phyloP scores from a whole-genome alignment of 1,140 invertebrate genomes.

The Heliconius melpomene region DNA sequence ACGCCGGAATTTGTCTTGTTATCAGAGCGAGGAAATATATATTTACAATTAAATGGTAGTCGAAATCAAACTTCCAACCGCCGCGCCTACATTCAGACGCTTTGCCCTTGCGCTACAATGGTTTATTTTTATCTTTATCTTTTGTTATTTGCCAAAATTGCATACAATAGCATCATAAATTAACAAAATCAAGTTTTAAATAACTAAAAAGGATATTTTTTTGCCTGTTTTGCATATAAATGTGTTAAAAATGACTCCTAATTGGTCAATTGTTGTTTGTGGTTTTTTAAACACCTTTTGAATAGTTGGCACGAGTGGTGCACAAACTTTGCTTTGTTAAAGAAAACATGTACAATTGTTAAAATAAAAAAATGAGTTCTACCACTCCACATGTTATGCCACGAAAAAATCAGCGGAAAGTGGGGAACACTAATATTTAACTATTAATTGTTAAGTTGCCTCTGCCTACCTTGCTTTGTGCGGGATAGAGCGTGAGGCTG shows the following conservation, averaged over 20 bases:
- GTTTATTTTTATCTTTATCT: not conserved
- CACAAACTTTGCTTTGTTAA: constrained; percentile 15
- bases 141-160: not conserved
- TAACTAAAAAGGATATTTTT: constrained; percentile 1
- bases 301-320: constrained; percentile 2
- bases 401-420: too few relatives aligned
- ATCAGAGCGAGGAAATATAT: too few relatives aligned
- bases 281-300: constrained; percentile 10
- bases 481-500: too few relatives aligned
- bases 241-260: constrained; percentile 33
- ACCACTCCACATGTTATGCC: too few relatives aligned
- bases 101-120: too few relatives aligned
- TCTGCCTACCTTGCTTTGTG: too few relatives aligned
- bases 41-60: not conserved
- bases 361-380: too few relatives aligned
- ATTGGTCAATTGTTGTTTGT: constrained; percentile 33
- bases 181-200: not conserved
- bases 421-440: too few relatives aligned
- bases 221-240: constrained; percentile 33
- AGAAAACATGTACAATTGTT: not conserved
- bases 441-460: too few relatives aligned
- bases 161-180: constrained; percentile 1
- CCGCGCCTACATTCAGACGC: not conserved
- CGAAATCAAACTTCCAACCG: not conserved
- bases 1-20: not conserved